phyloP scores from a whole-genome alignment of 2,113 vertebrate species.

The Sinocyclocheilus maitianheensis region DNA sequence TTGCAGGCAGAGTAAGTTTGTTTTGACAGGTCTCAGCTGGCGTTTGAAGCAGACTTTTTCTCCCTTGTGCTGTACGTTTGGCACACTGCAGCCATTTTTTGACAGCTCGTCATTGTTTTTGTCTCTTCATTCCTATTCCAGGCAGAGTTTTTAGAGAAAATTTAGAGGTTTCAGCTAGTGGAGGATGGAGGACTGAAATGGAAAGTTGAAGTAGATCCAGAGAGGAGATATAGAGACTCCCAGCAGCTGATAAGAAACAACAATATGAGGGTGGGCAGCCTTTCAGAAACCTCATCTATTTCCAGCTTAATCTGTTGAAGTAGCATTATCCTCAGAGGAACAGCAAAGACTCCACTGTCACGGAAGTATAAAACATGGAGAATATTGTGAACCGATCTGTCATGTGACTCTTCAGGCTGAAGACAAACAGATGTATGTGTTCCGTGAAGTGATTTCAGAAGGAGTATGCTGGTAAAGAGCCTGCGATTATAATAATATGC shows the following conservation, averaged over 20 bases:
- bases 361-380: not conserved
- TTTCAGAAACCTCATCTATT: not conserved
- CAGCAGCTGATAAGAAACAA: conserved; percentile 24
- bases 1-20: not conserved
- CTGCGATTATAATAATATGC: conserved; percentile 21
- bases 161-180: not conserved
- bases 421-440: conserved; percentile 37
- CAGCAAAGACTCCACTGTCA: not conserved
- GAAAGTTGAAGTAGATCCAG: conserved; percentile 24
- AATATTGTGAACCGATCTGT: not conserved
- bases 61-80: not conserved
- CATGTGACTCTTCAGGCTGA: conserved; percentile 16
- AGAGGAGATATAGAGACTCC: conserved; percentile 34
- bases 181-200: not conserved
- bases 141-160: not conserved
- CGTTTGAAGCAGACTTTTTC: too few relatives aligned
- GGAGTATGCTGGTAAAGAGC: not conserved
- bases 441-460: conserved; percentile 30
- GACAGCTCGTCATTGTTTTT: not conserved
- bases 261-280: not conserved
- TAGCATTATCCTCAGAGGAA: not conserved
- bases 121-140: not conserved
- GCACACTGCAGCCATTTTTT: not conserved
- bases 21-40: not conserved
- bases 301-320: not conserved